A percentile compares a stretch with the other conserved stretches of the same genome.
These are phyloP conservation scores for Papilio xuthus DNA, from an alignment of 1,140 invertebrate species.

Conservation along the genomic window DNA sequence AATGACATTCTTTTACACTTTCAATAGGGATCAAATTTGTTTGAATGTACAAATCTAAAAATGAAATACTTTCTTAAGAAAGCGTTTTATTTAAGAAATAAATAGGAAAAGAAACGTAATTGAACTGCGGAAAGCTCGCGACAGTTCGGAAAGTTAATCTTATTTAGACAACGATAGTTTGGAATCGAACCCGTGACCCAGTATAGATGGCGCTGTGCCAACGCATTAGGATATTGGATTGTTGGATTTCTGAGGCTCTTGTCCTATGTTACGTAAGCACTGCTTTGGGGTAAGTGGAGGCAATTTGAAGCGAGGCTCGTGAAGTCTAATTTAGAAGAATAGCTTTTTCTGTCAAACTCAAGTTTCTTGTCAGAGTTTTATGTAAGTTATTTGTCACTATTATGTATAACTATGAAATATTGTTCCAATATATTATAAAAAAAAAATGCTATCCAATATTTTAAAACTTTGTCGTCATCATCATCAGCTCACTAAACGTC, in stretches of 20 bases:
- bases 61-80: not conserved
- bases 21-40: no score
- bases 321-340: constrained; percentile 9
- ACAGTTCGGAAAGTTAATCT: not conserved
- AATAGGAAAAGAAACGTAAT: constrained; percentile 5
- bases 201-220: constrained; percentile 28
- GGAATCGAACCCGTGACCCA: constrained; percentile 16
- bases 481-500: no score
- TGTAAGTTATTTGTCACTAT: not conserved
- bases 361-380: not conserved
- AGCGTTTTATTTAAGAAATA: not conserved
- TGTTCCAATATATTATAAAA: no score
- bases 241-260: constrained; percentile 12
- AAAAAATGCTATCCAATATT: no score
- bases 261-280: constrained; percentile 24
- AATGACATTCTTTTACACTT: no score
- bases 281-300: not conserved
- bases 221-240: constrained; percentile 29
- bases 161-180: not conserved
- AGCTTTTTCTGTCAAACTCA: not conserved
- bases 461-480: no score
- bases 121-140: not conserved
- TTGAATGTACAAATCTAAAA: not conserved
- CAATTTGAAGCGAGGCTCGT: constrained; percentile 5
- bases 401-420: not conserved